A percentile compares a stretch with the other conserved stretches of the same genome.
These are phyloP conservation scores for Vulpes lagopus DNA, from an alignment of 2,113 vertebrate species.

Conservation along the genomic window DNA sequence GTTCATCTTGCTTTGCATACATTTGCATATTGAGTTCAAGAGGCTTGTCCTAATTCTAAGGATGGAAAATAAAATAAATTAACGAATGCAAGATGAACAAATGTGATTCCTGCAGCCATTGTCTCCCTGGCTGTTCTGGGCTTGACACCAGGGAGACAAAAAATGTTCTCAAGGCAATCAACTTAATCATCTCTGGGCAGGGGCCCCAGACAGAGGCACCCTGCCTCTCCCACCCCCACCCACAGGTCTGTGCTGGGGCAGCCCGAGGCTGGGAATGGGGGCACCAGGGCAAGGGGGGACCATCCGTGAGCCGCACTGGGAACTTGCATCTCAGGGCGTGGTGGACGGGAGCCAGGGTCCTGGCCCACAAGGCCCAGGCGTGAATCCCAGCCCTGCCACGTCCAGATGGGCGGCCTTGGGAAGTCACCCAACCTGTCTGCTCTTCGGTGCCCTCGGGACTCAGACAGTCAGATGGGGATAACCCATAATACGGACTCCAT, in stretches of 20 bases:
- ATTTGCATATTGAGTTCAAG: conserved; percentile 84
- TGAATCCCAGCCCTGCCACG: not conserved
- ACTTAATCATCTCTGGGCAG: conserved; percentile 25
- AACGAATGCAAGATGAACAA: conserved; percentile 72
- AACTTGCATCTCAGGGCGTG: not conserved
- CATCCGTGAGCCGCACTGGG: not conserved
- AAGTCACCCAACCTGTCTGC: not conserved
- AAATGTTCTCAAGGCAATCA: conserved; percentile 56
- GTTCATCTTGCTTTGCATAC: conserved; percentile 81
- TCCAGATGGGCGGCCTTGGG: not conserved
- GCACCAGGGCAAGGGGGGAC: not conserved
- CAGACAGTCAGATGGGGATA: not conserved
- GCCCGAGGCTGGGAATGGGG: not conserved
- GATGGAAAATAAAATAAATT: conserved; percentile 83
- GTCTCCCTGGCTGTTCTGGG: conserved; percentile 68
- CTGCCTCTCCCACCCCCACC: not conserved
- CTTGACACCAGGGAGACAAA: conserved; percentile 68
- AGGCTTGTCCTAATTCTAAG: conserved; percentile 79
- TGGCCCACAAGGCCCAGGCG: not conserved
- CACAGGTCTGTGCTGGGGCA: not conserved
- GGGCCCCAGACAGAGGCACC: not conserved
- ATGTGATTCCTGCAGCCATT: conserved; percentile 68
- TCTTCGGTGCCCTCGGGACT: not conserved
- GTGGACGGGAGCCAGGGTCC: rapidly evolving
- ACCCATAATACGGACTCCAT: not conserved